Conservation (phyloP, 2,113 vertebrate genomes). For the Actenoides lindsayi region DNA sequence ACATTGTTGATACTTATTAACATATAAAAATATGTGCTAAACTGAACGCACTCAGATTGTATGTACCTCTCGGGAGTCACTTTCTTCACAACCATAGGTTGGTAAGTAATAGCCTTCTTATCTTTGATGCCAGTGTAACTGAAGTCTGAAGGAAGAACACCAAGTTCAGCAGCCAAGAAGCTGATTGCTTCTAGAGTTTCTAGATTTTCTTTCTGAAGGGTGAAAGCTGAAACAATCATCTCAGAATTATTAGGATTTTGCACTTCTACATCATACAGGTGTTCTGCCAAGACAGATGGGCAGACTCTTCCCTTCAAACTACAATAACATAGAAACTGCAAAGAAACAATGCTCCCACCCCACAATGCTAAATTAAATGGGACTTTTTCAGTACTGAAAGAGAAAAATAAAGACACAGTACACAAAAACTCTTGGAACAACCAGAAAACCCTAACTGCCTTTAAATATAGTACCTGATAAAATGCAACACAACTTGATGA, state of each 20-base stretch:
- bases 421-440: background rate
- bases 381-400: background rate
- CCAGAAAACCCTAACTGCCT: background rate
- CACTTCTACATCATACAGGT: background rate
- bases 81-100: slow-evolving; percentile 94
- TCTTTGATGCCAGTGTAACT: slow-evolving; percentile 96
- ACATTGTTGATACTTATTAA: background rate
- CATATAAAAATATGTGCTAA: background rate
- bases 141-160: slow-evolving; percentile 92
- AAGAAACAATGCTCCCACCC: background rate
- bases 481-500: background rate
- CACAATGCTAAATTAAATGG: background rate
- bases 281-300: background rate
- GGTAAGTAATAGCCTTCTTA: slow-evolving; percentile 91
- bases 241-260: background rate
- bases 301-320: background rate
- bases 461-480: background rate
- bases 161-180: slow-evolving; percentile 86
- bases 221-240: slow-evolving; percentile 84
- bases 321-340: background rate
- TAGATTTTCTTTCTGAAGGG: slow-evolving; percentile 91
- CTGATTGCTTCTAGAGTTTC: slow-evolving; percentile 93
- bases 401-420: background rate
- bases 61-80: slow-evolving; percentile 86
- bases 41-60: background rate